Base-by-base conservation (phyloP, 2,113 vertebrate genomes). In the Odobenus rosmarus region DNA sequence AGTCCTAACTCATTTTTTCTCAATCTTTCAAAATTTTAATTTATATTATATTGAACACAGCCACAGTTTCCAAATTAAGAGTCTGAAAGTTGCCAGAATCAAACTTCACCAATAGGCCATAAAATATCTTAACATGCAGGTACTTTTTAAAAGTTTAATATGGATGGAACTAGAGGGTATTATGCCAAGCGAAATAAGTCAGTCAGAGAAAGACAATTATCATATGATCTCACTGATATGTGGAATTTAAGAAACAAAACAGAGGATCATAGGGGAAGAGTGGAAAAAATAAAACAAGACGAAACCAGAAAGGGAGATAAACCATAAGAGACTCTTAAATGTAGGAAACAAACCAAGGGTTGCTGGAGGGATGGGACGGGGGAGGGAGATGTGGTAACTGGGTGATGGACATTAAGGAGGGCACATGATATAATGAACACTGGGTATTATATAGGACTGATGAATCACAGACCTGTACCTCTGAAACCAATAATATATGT, bases 11-110 rank as follows among this genome's bases (percentile, higher is more conserved):
- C 15, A 67, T 53, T 85, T 94, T 80, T 74, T 62, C 23, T 74
- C 76, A 85, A 26, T 82, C 46, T 93, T 57, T 94, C 80, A 92
- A 46, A 86, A 95, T 87, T 93, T 96, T 88, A 90, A 91, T 67
- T 90, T 92, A 59, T 89, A 81, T 53, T 24, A 46, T 55, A 94
- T 18, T 82, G 39, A 94, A 93, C 21, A 88, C 14, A 76, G 69
- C 69, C 51, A 74, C 18, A 67, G 3, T 85, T 96, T 88, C 16
- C 57, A 96, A 81, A 85, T 80, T 88, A 95, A 87, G 46, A 72
- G 42, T 53, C 49, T 31, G 49, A 93, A 96, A 80, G 74, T 36
- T 92, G 72, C 69, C 13, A 71, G 28, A 92, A 49, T 61, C 74
- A 84, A 97, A 72, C 26, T 84, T 91, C 26, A 90, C 91, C 7